These are phyloP conservation scores for Dreissena polymorpha DNA, from an alignment of 1,140 invertebrate species.

Conservation along the genomic window DNA sequence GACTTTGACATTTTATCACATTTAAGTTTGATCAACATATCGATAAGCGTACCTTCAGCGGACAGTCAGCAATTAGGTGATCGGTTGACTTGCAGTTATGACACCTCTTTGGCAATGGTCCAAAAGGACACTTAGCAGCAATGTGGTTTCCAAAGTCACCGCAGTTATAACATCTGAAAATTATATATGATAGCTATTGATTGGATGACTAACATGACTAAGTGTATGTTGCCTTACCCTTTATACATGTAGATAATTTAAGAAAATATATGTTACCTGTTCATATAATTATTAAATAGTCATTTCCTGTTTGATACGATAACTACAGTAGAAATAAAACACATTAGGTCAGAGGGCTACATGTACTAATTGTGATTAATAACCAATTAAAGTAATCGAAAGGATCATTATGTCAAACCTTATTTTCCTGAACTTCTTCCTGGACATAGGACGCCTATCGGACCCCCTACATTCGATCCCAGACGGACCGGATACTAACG, in stretches of 20 bases:
- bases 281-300: no score
- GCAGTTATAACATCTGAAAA: conserved; percentile 92
- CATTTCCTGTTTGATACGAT: no score
- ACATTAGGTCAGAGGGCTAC: no score
- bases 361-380: no score
- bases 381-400: no score
- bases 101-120: conserved; percentile 93
- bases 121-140: conserved; percentile 91
- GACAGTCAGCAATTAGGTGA: conserved; percentile 93
- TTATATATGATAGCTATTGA: background rate
- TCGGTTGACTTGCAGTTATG: conserved; percentile 92
- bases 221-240: background rate
- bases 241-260: no score
- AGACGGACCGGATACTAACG: conserved; percentile 88
- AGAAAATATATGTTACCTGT: no score
- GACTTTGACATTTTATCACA: conserved; percentile 13
- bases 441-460: conserved; percentile 86
- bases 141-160: conserved; percentile 95
- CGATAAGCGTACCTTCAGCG: conserved; percentile 70
- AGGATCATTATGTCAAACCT: conserved; percentile 83
- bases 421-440: conserved; percentile 91
- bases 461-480: conserved; percentile 89
- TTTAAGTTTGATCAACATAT: background rate
- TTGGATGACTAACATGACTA: background rate
- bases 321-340: no score